Percentiles rank a stretch among this genome's conserved stretches.
Conservation (phyloP, 2,113 vertebrate genomes). For the Platichthys flesus region DNA sequence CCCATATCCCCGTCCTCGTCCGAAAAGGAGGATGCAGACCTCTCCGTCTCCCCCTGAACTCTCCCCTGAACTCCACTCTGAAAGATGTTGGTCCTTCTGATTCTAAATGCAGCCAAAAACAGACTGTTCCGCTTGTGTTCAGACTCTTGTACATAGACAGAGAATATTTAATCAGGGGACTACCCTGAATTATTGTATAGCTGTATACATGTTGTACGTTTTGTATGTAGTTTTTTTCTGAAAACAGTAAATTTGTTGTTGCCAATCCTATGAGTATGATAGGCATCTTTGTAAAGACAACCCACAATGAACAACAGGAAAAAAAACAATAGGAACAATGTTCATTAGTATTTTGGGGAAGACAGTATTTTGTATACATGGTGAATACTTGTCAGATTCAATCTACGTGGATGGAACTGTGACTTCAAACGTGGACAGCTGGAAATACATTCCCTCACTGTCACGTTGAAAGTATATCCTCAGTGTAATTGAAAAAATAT, state of each 20-base stretch:
- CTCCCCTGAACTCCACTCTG: not conserved
- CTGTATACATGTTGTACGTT: constrained; percentile 83
- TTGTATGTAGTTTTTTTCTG: constrained; percentile 82
- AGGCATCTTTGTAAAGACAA: constrained; percentile 70
- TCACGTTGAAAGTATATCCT: constrained; percentile 80
- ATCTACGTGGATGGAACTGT: constrained; percentile 69
- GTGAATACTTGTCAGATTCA: constrained; percentile 67
- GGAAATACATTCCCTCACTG: constrained; percentile 41
- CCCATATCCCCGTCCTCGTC: constrained; percentile 95
- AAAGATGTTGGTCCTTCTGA: constrained; percentile 61
- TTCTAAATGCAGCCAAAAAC: constrained; percentile 77
- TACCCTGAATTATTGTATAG: constrained; percentile 79
- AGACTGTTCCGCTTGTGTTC: constrained; percentile 69
- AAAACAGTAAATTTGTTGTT: constrained; percentile 76
- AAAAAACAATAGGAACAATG: constrained; percentile 56
- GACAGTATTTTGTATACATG: constrained; percentile 71
- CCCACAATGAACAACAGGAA: constrained; percentile 40
- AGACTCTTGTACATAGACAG: constrained; percentile 80
- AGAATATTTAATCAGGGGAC: constrained; percentile 79
- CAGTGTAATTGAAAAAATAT: constrained; percentile 90
- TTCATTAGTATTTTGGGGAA: constrained; percentile 70
- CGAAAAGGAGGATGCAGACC: constrained; percentile 94
- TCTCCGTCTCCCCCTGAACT: constrained; percentile 89
- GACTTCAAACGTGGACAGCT: constrained; percentile 46
- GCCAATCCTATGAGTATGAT: constrained; percentile 55